Conservation (phyloP, 2,888 invertebrate species). For the Diogma glabrata region DNA sequence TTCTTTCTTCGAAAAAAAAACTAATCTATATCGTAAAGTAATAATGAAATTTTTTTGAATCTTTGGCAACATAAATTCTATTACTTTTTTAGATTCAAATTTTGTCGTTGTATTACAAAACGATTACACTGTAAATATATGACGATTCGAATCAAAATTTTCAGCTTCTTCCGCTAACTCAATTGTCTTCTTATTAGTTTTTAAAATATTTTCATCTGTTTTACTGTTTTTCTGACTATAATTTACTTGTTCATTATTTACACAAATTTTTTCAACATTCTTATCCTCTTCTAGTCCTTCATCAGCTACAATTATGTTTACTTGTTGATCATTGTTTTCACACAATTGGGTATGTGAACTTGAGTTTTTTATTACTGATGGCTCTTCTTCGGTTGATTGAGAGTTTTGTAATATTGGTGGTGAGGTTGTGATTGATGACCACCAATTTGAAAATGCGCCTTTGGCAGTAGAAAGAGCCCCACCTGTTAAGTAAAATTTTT, state of each 20-base stretch:
- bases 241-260: too few species aligned
- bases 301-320: too few species aligned
- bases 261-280: background rate
- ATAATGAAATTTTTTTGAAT: conserved; percentile 5
- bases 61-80: conserved; percentile 8
- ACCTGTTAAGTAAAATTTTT: conserved; percentile 38
- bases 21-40: background rate
- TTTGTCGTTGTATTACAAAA: background rate
- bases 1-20: too few species aligned
- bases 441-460: conserved; percentile 79
- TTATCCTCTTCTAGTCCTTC: conserved; percentile 6
- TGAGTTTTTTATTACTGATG: background rate
- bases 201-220: too few species aligned
- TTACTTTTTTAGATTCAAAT: background rate
- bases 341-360: conserved; percentile 1
- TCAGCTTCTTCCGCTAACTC: conserved; percentile 33
- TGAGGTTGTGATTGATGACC: conserved; percentile 57
- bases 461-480: conserved; percentile 81
- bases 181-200: conserved; percentile 29
- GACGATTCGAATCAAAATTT: conserved; percentile 5
- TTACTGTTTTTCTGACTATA: background rate
- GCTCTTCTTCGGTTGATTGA: conserved; percentile 1
- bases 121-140: conserved; percentile 7
- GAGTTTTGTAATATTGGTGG: conserved; percentile 19
- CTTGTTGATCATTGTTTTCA: too few species aligned